phyloP scores from a whole-genome alignment of 2,888 invertebrate genomes.

The Megalurothrips usitatus region DNA sequence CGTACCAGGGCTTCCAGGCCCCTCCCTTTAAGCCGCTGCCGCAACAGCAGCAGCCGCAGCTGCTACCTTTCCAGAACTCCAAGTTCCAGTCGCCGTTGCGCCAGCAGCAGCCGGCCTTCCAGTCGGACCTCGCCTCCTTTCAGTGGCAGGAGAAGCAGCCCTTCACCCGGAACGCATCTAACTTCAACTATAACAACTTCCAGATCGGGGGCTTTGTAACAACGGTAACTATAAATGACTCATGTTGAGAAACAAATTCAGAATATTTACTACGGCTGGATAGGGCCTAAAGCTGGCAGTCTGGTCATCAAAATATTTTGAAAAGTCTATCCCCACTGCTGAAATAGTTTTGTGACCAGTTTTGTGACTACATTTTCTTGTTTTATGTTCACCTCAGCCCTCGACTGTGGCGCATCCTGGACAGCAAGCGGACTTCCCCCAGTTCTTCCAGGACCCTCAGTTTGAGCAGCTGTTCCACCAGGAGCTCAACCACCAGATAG shows the following conservation, averaged over 20 bases:
- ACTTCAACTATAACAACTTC: background rate
- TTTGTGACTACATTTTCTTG: no score
- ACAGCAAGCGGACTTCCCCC: no score
- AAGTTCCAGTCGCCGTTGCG: background rate
- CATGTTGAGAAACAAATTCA: no score
- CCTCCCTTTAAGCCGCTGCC: background rate
- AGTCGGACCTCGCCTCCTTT: background rate
- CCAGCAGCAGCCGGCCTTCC: constrained; percentile 6
- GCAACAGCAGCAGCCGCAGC: background rate
- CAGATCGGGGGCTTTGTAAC: no score
- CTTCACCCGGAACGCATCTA: background rate
- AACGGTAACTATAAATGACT: no score
- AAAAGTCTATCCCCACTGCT: no score
- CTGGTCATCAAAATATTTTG: no score
- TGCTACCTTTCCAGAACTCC: background rate
- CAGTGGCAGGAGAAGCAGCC: background rate
- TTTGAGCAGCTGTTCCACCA: constrained; percentile 10
- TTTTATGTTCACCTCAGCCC: no score
- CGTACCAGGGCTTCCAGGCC: background rate
- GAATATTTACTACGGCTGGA: no score
- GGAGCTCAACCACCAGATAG: constrained; percentile 12
- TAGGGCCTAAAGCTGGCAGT: no score
- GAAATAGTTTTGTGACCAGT: no score
- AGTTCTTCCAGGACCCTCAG: constrained; percentile 1
- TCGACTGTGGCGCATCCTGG: no score